These are phyloP conservation scores for Amphimallon solstitiale DNA, from an alignment of 2,888 invertebrate species.

Conservation along the genomic window DNA sequence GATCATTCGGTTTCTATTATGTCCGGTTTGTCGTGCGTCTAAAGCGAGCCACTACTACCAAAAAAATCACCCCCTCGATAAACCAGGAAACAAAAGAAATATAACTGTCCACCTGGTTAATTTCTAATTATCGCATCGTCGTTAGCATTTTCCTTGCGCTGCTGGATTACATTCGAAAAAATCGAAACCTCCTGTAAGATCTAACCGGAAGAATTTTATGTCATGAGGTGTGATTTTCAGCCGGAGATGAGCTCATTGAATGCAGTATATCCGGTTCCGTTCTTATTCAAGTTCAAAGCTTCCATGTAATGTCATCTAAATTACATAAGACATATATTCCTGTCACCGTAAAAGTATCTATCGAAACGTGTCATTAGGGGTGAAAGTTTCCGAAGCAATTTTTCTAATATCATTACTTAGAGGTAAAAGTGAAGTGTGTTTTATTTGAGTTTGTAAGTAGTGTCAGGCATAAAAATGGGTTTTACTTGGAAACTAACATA, in stretches of 20 bases:
- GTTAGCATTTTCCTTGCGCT: neutral
- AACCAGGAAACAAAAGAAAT: conserved; percentile 19
- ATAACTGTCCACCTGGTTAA: neutral
- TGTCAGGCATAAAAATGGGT: conserved; percentile 8
- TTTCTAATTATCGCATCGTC: conserved; percentile 4
- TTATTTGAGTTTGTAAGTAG: conserved; percentile 37
- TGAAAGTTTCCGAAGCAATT: conserved; percentile 25
- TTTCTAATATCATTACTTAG: conserved; percentile 24
- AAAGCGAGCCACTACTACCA: neutral
- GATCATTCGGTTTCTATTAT: too few species aligned
- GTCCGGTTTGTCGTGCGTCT: conserved; percentile 14
- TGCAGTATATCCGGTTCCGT: conserved; percentile 60
- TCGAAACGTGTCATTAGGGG: conserved; percentile 17
- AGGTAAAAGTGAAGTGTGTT: conserved; percentile 26
- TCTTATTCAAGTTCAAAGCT: conserved; percentile 41
- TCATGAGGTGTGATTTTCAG: conserved; percentile 59
- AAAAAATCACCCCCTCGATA: neutral
- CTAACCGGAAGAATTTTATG: conserved; percentile 56
- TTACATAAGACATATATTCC: neutral
- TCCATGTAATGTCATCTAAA: neutral
- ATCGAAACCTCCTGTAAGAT: conserved; percentile 1
- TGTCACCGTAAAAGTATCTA: conserved; percentile 1
- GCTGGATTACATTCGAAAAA: conserved; percentile 11
- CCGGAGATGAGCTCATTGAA: conserved; percentile 62
- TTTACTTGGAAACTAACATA: neutral